Evolutionary conservation across 2,888 invertebrate genomes (phyloP), one percentile per base, ranked within the genome.

Genomic region (Lagria hirta): DNA sequence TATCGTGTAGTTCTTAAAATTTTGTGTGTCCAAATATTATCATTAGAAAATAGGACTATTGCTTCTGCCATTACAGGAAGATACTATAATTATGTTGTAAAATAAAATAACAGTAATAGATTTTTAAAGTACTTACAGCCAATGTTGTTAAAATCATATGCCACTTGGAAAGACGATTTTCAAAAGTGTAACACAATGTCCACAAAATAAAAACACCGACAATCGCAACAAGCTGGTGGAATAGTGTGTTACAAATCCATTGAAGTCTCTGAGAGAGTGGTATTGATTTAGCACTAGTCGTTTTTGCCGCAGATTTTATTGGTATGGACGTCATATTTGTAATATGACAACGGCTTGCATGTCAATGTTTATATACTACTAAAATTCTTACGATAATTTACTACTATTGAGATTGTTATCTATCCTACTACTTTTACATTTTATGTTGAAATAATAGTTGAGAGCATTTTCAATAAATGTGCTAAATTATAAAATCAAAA

Each of bases 21-120:
- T 23, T 55, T 45, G 11, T 55, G 48, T 3, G 54, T 54, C 52
- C 58, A 60, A 14, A 60, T 44, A 32, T 64, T 62, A 24, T 59
- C 57, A 37, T 51, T 52, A 1, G 60, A 52, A 34, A 64, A 60
- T 4, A 61, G 32, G 3, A 63, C 56, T 4, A 65, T 54, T 4
- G 58, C 61, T 49, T 58, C 58, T 3, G 63, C 58, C 58, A 63
- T 60, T 11, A 65, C 44, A 4, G 63, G 62, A n/a, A 65, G 41
- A 17, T 60, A 58, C 65, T 64, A 34, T 36, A 58, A 51, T 28
- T 32, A 29, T 16, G 35, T 16, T 5, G 24, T 16, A 46, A 26
- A 32, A 33, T 4, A n/a, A n/a, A n/a, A n/a, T 27, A n/a, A 27
- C 6, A 20, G 11, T 35, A 15, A 16, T 13, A 43, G 3, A 24